A percentile compares a stretch with the other conserved stretches of the same genome.
Conservation (phyloP, 23 tunicate species). For the Pegea sp. region DNA sequence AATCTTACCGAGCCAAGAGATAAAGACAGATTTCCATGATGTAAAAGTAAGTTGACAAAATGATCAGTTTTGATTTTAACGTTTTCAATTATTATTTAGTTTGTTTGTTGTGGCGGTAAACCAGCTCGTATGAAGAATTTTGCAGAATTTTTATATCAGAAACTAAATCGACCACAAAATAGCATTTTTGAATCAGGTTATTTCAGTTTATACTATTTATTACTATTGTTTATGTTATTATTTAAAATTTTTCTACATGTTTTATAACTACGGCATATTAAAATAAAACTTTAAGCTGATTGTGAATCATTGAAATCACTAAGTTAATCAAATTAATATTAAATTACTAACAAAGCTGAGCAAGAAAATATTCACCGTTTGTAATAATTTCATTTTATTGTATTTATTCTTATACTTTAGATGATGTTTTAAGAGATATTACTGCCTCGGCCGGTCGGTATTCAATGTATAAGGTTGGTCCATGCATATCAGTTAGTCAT, state of each 20-base stretch:
- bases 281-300: not conserved
- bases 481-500: slow-evolving; percentile 56
- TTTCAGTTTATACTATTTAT: no score
- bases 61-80: not conserved
- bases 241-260: no score
- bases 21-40: slow-evolving; percentile 40
- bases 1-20: slow-evolving; percentile 23
- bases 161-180: slow-evolving; percentile 36
- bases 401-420: no score
- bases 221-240: no score
- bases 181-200: slow-evolving; percentile 17
- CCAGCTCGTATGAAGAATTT: slow-evolving; percentile 36
- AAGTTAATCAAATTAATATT: no score
- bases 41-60: slow-evolving; percentile 39
- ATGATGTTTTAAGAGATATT: slow-evolving; percentile 18
- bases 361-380: no score
- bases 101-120: slow-evolving; percentile 86
- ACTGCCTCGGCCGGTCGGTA: slow-evolving; percentile 42
- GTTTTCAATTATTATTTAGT: slow-evolving; percentile 15
- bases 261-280: not conserved
- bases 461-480: slow-evolving; percentile 72
- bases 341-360: no score
- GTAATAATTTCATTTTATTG: no score
- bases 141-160: slow-evolving; percentile 36
- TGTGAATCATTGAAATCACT: not conserved